Percentiles rank a stretch among this genome's conserved stretches.
phyloP scores from a whole-genome alignment of 2,797 vertebrate genomes.

The Pempheris klunzingeri region DNA sequence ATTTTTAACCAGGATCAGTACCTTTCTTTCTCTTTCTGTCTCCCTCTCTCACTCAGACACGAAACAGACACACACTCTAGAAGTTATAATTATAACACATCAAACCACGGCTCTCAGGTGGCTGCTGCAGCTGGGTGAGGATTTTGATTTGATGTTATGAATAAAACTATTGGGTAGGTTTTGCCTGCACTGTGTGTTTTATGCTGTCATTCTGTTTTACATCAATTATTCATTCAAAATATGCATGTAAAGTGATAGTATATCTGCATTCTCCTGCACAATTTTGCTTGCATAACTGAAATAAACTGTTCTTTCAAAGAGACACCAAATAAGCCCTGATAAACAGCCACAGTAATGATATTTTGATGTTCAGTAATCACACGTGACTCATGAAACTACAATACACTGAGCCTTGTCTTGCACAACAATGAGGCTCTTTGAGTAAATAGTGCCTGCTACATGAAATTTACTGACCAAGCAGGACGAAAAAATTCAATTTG shows the following conservation, averaged over 20 bases:
- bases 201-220: background rate
- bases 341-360: slow-evolving; percentile 3
- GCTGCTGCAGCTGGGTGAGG: slow-evolving; percentile 28
- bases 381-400: slow-evolving; percentile 28
- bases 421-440: slow-evolving; percentile 40
- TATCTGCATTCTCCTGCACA: background rate
- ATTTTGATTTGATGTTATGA: slow-evolving; percentile 44
- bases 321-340: slow-evolving; percentile 11
- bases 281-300: background rate
- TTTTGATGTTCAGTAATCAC: slow-evolving; percentile 31
- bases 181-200: background rate
- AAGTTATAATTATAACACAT: slow-evolving; percentile 61
- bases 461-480: slow-evolving; percentile 64
- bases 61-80: slow-evolving; percentile 21
- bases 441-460: slow-evolving; percentile 40
- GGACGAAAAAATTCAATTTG: slow-evolving; percentile 73
- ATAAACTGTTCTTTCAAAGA: slow-evolving; percentile 13
- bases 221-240: slow-evolving; percentile 3
- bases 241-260: background rate
- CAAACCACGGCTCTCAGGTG: slow-evolving; percentile 28
- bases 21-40: slow-evolving; percentile 3
- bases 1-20: slow-evolving; percentile 56
- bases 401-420: slow-evolving; percentile 24
- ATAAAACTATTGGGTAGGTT: slow-evolving; percentile 17
- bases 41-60: slow-evolving; percentile 3